Percentiles rank a stretch among this genome's conserved stretches.
phyloP scores from a whole-genome alignment of 2,797 vertebrate species.

The Fratercula arctica region DNA sequence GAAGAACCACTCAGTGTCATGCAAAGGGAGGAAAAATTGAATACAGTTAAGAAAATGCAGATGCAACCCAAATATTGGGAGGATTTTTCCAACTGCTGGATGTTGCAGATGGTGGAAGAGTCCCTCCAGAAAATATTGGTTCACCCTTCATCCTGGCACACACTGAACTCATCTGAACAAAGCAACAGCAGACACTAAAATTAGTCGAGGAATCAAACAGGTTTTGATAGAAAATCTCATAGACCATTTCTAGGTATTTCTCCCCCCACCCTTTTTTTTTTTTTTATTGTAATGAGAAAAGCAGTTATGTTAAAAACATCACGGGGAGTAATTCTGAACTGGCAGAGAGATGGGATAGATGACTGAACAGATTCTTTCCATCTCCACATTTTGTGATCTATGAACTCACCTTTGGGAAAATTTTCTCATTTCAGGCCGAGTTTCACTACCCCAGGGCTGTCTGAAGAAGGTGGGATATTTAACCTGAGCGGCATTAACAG shows the following conservation, averaged over 20 bases:
- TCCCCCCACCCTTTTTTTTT: not conserved
- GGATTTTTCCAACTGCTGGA: slow-evolving; percentile 8
- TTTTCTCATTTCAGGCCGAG: not conserved
- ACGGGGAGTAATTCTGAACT: slow-evolving; percentile 41
- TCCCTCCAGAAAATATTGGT: not conserved
- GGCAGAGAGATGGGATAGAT: slow-evolving; percentile 38
- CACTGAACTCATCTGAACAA: not conserved
- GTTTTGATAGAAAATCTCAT: not conserved
- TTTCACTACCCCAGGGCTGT: not conserved
- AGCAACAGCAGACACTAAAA: not conserved
- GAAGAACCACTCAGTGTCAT: not conserved
- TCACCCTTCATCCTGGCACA: not conserved
- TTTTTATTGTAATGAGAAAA: not conserved
- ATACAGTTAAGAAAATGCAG: slow-evolving; percentile 9
- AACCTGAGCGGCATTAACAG: not conserved
- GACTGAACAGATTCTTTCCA: slow-evolving; percentile 61
- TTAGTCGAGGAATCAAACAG: not conserved
- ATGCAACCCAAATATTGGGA: not conserved
- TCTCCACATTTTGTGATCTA: slow-evolving; percentile 17
- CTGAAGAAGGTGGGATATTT: slow-evolving; percentile 1
- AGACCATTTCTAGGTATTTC: not conserved
- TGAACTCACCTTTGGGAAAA: slow-evolving; percentile 54
- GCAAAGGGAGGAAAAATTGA: not conserved
- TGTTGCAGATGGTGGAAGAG: not conserved
- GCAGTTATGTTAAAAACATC: slow-evolving; percentile 52